Percentiles rank a stretch among this genome's conserved stretches.
These are phyloP conservation scores for Odontothrips loti DNA, from an alignment of 2,888 invertebrate species.

Conservation along the genomic window DNA sequence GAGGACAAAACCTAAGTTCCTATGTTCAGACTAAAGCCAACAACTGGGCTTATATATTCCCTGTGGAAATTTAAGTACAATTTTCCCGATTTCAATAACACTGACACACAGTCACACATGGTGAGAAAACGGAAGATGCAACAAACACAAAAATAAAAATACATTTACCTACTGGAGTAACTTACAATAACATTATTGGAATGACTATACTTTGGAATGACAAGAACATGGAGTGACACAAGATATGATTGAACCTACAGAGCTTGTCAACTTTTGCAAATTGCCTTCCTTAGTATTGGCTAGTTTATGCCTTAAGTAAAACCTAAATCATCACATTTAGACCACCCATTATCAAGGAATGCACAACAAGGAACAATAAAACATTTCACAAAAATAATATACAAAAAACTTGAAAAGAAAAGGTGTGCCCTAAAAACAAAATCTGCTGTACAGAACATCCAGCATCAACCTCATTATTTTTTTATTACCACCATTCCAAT, in stretches of 20 bases:
- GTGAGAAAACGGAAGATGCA: constrained; percentile 21
- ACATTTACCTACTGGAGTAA: neutral
- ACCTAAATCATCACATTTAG: neutral
- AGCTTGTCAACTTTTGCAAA: neutral
- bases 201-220: constrained; percentile 20
- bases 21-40: neutral
- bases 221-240: neutral
- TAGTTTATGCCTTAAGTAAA: neutral
- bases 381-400: neutral
- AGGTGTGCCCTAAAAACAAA: too few species aligned
- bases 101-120: neutral
- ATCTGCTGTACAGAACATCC: too few species aligned
- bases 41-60: neutral
- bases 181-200: neutral
- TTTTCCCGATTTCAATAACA: neutral
- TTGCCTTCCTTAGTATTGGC: neutral
- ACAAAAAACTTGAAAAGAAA: neutral
- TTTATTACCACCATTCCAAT: too few species aligned
- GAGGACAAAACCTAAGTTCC: neutral
- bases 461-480: too few species aligned
- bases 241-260: neutral
- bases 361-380: neutral
- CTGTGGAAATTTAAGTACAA: constrained; percentile 9
- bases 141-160: constrained; percentile 2
- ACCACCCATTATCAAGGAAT: neutral